Base-by-base conservation (phyloP, 2,888 invertebrate species). In the Noctua janthina region DNA sequence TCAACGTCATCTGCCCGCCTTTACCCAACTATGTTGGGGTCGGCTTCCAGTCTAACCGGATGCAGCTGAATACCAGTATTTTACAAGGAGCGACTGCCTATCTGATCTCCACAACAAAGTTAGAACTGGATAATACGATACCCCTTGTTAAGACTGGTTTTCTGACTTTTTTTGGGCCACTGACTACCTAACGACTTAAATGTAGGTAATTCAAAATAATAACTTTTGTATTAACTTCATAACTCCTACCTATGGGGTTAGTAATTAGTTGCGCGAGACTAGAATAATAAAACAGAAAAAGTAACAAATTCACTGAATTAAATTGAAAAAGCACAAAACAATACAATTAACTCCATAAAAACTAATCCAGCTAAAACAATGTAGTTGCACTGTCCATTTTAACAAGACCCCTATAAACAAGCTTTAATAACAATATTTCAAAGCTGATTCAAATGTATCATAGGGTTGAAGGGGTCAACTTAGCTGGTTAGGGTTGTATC, bases 381-480 rank as follows among this genome's bases (percentile, higher is more conserved):
- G 72, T 64, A 71, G 66, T 74, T 71, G 17, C 35, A 76, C 13
- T 23, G 17, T 20, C 87, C 84, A 88, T 54, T 80, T 78, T 74
- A 79, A 29, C 15, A 29, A 82, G 81, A 88, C 23, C 89, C 35
- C 49, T 29, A 75, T 80, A 84, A 82, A 76, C 69, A 69, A 84
- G 72, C n/a, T 69, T 70, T 80, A 70, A 79, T 81, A 86, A 84
- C 77, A 51, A 82, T 79, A 81, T 82, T 79, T 78, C 69, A 87
- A 89, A 80, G 83, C 64, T 17, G 73, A 79, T 84, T 78, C 78
- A 73, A 83, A 82, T 76, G 43, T 81, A 77, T 70, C 75, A 75
- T 74, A 78, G 88, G 83, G 89, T 77, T 80, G 77, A 68, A 74
- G 72, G 71, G 91, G 73, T 89, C 87, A 82, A 68, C 39, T 35